Evolutionary conservation across 2,113 vertebrate species (phyloP), one percentile per base, ranked within the genome.

Genomic region (Bos javanicus): DNA sequence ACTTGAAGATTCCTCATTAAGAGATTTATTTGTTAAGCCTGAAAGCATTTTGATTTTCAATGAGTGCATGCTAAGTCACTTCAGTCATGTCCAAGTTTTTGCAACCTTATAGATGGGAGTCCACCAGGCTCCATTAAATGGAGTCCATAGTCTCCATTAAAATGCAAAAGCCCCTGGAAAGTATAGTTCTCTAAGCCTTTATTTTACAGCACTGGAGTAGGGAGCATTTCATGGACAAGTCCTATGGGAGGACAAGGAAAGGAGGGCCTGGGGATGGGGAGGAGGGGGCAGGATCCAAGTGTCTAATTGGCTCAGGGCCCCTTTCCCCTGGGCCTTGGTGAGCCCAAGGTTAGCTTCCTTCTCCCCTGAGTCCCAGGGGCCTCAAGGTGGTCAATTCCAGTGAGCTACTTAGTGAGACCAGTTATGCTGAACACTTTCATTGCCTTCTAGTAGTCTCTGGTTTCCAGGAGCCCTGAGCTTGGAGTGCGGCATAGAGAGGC

Each of bases 321-420:
- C 56, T 86, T 74, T 57, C 46, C 48, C 64, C 87, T 62, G 87
- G 50, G 59, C 57, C 86, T 74, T 36, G 52, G 21, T 52, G 54
- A 96, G 43, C 62, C 95, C 59, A 28, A 26, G 15, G 3, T 84
- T 67, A 96, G 92, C 87, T 82, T 96, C 56, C 78, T 88, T 96
- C 60, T 80, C 83, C 87, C 93, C 76, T 56, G 85, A 78, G 74
- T 96, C 96, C 36, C 81, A 43, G 85, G 50, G 43, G 92, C 85
- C 52, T 56, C 36, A 13, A 19, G 88, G 54, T 91, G 84, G 54
- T 90, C 36, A 85, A 52, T 94, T 95, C 60, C 89, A 91, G 82
- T 0, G 3, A 84, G 96, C 96, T 95, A 76, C 96, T 98, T 67
- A 48, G 43, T 94, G 84, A 90, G 74, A 56, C 57, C 54, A 85